phyloP scores from a whole-genome alignment of 2,113 vertebrate genomes.

The Pagrus major region DNA sequence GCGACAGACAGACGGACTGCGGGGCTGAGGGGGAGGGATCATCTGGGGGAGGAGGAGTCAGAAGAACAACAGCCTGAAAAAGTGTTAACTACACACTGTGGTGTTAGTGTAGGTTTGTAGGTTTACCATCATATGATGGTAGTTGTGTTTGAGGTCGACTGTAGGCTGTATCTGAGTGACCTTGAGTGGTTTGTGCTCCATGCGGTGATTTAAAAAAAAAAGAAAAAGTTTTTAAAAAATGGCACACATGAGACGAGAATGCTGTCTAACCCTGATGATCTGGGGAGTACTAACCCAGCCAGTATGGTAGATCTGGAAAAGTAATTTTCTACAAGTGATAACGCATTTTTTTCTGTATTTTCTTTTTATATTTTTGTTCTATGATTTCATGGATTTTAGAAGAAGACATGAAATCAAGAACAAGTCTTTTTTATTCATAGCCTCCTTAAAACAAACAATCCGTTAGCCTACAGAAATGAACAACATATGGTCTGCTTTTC shows the following conservation, averaged over 20 bases:
- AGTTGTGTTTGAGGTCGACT: too few relatives aligned
- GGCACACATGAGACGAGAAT: too few relatives aligned
- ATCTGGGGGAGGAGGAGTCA: slow-evolving; percentile 65
- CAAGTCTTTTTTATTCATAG: not conserved
- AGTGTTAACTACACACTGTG: slow-evolving; percentile 5
- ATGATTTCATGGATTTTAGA: not conserved
- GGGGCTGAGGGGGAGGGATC: slow-evolving; percentile 47
- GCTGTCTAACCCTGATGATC: too few relatives aligned
- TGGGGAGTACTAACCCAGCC: too few relatives aligned
- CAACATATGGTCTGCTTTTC: not conserved
- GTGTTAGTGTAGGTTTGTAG: not conserved
- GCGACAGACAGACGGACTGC: slow-evolving; percentile 9
- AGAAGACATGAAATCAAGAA: not conserved
- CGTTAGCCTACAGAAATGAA: not conserved
- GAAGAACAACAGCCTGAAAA: slow-evolving; percentile 23
- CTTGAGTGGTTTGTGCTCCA: too few relatives aligned
- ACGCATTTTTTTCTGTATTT: too few relatives aligned
- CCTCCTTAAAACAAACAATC: not conserved
- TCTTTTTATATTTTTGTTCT: not conserved
- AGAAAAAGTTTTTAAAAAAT: too few relatives aligned
- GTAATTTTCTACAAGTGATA: too few relatives aligned
- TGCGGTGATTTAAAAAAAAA: too few relatives aligned
- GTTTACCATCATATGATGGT: too few relatives aligned
- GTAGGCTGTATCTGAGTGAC: too few relatives aligned
- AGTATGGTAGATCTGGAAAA: too few relatives aligned